phyloP scores from a whole-genome alignment of 64 coral and sea anemone species.

The Cladopsammia gracilis region DNA sequence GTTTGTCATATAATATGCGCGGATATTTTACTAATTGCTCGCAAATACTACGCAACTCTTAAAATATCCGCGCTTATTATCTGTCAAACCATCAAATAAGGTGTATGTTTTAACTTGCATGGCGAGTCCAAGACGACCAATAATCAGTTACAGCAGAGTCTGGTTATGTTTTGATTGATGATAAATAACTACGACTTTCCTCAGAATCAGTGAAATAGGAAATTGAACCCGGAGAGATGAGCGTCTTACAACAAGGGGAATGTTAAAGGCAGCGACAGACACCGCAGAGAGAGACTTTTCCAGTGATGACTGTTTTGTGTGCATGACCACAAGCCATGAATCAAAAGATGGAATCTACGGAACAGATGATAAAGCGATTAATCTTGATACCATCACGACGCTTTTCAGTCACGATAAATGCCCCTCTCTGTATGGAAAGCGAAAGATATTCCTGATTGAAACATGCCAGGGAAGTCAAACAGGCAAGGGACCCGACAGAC shows the following conservation, averaged over 20 bases:
- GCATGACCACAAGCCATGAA: constrained; percentile 78
- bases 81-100: no score
- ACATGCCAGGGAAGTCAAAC: constrained; percentile 56
- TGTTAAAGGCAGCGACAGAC: neutral
- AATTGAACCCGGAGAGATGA: neutral
- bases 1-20: no score
- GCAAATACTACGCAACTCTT: no score
- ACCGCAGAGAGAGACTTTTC: constrained; percentile 80
- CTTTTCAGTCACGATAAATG: constrained; percentile 56
- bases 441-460: constrained; percentile 80
- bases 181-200: constrained; percentile 77
- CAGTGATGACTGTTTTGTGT: constrained; percentile 79
- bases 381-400: constrained; percentile 56
- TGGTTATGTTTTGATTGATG: constrained; percentile 73
- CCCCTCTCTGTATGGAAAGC: constrained; percentile 67
- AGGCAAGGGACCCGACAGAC: constrained; percentile 2
- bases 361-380: constrained; percentile 45
- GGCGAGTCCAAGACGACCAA: no score
- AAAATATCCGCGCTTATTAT: no score
- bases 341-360: constrained; percentile 72
- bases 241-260: constrained; percentile 22
- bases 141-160: neutral
- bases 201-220: neutral
- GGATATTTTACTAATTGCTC: no score
- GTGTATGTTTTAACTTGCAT: no score